Base-by-base conservation (phyloP, 1,140 invertebrate species). In the Delia radicum region DNA sequence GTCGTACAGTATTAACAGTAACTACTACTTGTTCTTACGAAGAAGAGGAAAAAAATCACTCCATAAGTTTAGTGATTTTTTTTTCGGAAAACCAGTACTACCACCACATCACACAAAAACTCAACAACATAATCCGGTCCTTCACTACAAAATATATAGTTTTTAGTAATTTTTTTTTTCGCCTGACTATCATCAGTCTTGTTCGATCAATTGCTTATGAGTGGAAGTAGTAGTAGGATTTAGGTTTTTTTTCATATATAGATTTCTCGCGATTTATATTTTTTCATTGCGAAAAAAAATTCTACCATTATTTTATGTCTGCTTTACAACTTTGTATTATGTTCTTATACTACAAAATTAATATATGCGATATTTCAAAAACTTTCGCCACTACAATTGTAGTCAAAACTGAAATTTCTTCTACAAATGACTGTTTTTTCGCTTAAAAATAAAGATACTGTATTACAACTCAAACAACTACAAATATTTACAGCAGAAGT, bases 111-210 rank as follows among this genome's bases (percentile, higher is more conserved):
- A 37, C 12, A n/a, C n/a, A 67, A 67, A 67, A 18, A 1, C n/a
- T 29, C 63, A 69, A 69, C 65, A 69, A 69, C 65, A 69, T 69
- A 69, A 69, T 69, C 65, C 65, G n/a, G 29, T 69, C 65, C n/a
- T 8, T 33, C 37, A 10, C 37, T 42, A 10, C 37, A 42, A 42
- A 7, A 2, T 33, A 33, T 33, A 4, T 12, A 10, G 33, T 12
- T 69, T 33, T 33, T 69, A 13, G 24, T 12, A 3, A 37, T 69
- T 6, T 31, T 69, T 31, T 21, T 69, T 12, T 31, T 37, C n/a
- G 15, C n/a, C 29, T 33, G 27, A 37, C 29, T 31, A 55, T 69
- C 65, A 33, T 69, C 29, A 33, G 65, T 65, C 62, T 65, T 65
- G 48, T 65, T 65, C 62, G 62, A 69, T 33, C 65, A 69, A 69